These are phyloP conservation scores for Leiothrix lutea DNA, from an alignment of 2,113 vertebrate species.

Conservation along the genomic window DNA sequence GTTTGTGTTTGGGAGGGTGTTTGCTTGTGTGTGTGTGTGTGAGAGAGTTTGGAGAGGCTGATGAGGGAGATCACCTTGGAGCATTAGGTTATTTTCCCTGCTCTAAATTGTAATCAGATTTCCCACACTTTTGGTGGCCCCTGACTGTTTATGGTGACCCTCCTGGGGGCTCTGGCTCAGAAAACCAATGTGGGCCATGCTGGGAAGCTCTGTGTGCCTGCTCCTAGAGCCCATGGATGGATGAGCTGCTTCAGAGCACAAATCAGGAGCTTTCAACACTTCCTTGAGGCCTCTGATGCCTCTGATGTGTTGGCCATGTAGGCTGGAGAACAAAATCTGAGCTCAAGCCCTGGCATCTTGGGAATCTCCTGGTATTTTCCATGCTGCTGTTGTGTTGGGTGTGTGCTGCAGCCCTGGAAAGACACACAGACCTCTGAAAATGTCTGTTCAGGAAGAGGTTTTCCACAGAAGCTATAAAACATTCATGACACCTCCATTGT, in stretches of 20 bases:
- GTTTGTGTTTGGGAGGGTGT: neutral
- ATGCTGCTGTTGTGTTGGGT: conserved; percentile 18
- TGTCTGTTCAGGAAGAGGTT: conserved; percentile 65
- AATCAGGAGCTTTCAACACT: neutral
- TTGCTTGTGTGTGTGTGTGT: neutral
- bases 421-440: conserved; percentile 72
- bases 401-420: conserved; percentile 54
- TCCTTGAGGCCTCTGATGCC: neutral
- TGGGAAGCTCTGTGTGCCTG: neutral
- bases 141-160: neutral
- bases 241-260: neutral
- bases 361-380: conserved; percentile 17
- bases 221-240: neutral
- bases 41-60: neutral
- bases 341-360: neutral
- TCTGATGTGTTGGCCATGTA: neutral
- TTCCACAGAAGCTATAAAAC: conserved; percentile 79
- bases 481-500: conserved; percentile 84
- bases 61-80: conserved; percentile 9
- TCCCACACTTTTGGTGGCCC: neutral
- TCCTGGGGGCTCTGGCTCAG: neutral
- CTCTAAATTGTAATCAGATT: conserved; percentile 6
- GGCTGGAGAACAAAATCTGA: neutral
- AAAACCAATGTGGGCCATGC: fast-evolving
- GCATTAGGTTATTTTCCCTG: neutral